phyloP scores from a whole-genome alignment of 2,113 vertebrate genomes.

The Hydrolagus affinis region DNA sequence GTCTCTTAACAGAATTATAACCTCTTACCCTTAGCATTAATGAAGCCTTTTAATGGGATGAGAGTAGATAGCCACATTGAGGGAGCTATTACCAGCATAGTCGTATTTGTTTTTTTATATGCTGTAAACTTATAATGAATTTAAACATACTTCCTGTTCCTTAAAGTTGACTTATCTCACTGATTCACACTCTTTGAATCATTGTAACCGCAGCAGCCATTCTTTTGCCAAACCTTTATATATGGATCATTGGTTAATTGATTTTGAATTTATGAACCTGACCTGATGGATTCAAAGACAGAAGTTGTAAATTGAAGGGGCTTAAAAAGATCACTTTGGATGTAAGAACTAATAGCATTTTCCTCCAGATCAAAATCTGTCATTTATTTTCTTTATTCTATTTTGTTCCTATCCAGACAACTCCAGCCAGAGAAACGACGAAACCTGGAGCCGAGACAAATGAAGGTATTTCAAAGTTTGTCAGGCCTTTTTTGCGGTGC shows the following conservation, averaged over 20 bases:
- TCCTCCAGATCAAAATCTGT: background rate
- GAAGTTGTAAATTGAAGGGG: background rate
- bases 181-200: background rate
- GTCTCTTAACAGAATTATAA: no score
- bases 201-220: background rate
- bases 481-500: background rate
- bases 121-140: no score
- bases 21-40: no score
- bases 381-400: background rate
- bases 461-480: slow-evolving; percentile 4
- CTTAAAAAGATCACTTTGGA: background rate
- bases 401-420: background rate
- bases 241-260: background rate
- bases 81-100: no score
- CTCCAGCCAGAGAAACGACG: background rate
- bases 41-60: no score
- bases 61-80: no score
- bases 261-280: slow-evolving; percentile 12
- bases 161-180: background rate
- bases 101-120: no score
- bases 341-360: background rate
- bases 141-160: no score
- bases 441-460: background rate
- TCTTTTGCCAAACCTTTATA: background rate
- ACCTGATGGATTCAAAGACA: background rate